These are phyloP conservation scores for Probosciger aterrimus DNA, from an alignment of 2,113 vertebrate genomes.

Conservation along the genomic window DNA sequence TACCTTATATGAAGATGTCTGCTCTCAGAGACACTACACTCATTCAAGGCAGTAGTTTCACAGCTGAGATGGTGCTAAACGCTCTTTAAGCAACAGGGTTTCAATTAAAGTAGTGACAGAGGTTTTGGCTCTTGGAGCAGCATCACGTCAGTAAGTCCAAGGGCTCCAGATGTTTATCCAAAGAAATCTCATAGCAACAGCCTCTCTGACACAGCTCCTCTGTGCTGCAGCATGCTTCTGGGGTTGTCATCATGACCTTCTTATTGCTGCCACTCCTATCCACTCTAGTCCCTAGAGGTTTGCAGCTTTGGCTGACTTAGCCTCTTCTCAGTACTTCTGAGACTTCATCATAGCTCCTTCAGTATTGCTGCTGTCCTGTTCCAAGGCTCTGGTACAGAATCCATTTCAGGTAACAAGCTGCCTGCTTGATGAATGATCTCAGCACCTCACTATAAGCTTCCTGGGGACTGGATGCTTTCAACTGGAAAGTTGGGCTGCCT, in stretches of 20 bases:
- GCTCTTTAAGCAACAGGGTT: background rate
- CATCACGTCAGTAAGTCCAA: background rate
- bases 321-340: background rate
- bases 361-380: background rate
- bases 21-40: background rate
- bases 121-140: background rate
- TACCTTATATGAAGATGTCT: background rate
- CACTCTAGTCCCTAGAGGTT: background rate
- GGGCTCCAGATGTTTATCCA: constrained; percentile 8
- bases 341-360: background rate
- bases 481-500: background rate
- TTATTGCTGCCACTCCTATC: background rate
- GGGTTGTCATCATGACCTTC: background rate
- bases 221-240: background rate
- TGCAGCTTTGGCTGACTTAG: background rate
- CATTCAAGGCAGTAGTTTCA: background rate
- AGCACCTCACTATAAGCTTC: background rate
- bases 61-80: background rate
- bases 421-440: background rate
- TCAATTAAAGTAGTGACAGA: background rate
- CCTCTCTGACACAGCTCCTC: background rate
- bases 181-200: constrained; percentile 19
- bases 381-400: background rate
- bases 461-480: background rate
- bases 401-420: background rate